phyloP scores from a whole-genome alignment of 2,888 invertebrate genomes.

The Troilus luridus region DNA sequence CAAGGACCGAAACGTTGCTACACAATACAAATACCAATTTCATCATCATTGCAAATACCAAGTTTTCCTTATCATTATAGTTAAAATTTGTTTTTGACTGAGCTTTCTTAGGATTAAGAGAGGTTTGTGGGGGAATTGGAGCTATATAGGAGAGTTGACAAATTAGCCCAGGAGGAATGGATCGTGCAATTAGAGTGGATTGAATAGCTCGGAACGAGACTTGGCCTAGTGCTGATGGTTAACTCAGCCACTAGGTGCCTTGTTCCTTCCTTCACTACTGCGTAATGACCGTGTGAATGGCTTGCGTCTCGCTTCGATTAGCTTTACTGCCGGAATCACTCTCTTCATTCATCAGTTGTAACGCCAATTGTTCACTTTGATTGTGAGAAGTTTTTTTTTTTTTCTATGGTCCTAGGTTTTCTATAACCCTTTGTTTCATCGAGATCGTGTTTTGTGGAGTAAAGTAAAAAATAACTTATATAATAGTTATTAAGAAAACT shows the following conservation, averaged over 20 bases:
- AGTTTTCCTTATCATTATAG: no score
- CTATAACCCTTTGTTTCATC: neutral
- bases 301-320: neutral
- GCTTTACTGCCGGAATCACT: neutral
- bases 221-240: neutral
- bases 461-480: no score
- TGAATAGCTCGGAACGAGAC: neutral
- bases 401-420: neutral
- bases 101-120: neutral
- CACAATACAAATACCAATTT: no score
- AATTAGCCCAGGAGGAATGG: neutral
- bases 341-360: neutral
- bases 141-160: neutral
- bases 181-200: neutral
- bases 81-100: neutral
- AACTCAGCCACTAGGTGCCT: neutral
- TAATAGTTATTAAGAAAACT: no score
- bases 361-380: neutral
- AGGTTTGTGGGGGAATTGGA: neutral
- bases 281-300: constrained; percentile 25
- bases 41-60: no score
- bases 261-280: neutral
- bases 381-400: neutral
- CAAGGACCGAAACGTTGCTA: no score
- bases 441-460: no score